Evolutionary conservation across 2,113 vertebrate genomes (phyloP), one percentile per base, ranked within the genome.

Genomic region (Cranoglanis bouderius): DNA sequence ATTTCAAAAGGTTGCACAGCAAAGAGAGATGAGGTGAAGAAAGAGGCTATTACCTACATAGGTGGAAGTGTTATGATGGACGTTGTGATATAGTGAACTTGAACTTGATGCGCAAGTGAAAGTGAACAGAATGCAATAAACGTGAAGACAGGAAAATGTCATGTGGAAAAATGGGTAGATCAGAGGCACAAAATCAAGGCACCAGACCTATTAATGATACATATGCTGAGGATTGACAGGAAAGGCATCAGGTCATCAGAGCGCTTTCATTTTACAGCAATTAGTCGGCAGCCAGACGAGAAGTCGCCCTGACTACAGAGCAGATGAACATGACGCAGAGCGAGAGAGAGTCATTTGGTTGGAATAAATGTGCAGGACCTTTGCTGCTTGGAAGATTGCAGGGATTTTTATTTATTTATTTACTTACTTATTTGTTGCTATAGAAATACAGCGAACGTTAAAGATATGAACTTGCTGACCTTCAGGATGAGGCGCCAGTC

Each of bases 141-240:
- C 92, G 92, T 93, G 88, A 95, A 92, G 90, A 92, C 91, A 91
- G 92, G 89, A 92, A 93, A 93, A 95, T 93, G 94, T 92, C 92
- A 93, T 90, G 84, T 81, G 91, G 91, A 90, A 90, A 57, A 61
- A 89, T 2, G 90, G 78, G 87, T 6, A 35, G 87, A 93, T 88
- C 89, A 77, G 77, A 65, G 75, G 61, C 72, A 82, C 38, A 87
- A 90, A 92, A 88, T 51, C 29, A 61, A 61, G 89, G 82, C 86
- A 82, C 84, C 88, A 85, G 85, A 91, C 89, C 93, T 94, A 94
- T 94, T 94, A 94, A 86, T 93, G 92, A 94, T 91, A 93, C 93
- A 94, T 93, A 90, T 88, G 90, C 86, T 90, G 90, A 2, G 26
- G 89, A 91, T 81, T 77, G 90, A 92, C 92, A 78, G 49, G 29